Percentiles rank a stretch among this genome's conserved stretches.
These are phyloP conservation scores for Triplophysa siluroides DNA, from an alignment of 2,113 vertebrate species.

Conservation along the genomic window DNA sequence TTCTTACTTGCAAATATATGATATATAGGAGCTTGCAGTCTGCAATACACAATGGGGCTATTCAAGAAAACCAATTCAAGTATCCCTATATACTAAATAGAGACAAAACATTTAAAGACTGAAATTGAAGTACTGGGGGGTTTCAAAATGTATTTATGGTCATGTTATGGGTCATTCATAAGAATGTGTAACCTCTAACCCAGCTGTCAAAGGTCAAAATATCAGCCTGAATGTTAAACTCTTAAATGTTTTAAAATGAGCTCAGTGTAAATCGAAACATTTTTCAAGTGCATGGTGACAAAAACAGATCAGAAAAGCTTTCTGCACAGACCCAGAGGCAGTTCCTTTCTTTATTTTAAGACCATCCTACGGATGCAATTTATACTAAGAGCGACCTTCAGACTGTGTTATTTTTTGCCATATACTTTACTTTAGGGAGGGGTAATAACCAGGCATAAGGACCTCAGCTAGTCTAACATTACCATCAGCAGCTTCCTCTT, in stretches of 20 bases:
- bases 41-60: slow-evolving; percentile 4
- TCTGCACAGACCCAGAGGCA: background rate
- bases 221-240: background rate
- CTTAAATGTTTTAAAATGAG: slow-evolving; percentile 2
- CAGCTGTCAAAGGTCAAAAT: slow-evolving; percentile 1
- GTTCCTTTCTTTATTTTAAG: background rate
- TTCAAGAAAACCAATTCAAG: slow-evolving; percentile 2
- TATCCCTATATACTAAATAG: background rate
- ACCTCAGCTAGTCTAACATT: background rate
- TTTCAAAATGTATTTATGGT: background rate
- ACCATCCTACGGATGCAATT: background rate
- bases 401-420: background rate
- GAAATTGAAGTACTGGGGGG: background rate
- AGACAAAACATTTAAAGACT: background rate
- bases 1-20: background rate
- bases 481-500: background rate
- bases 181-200: slow-evolving; percentile 12
- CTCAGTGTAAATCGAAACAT: background rate
- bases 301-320: background rate
- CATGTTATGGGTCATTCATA: slow-evolving; percentile 1
- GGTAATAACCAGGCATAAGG: background rate
- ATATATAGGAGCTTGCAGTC: background rate
- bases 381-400: background rate
- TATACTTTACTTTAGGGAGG: background rate
- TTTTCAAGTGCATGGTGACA: background rate